Evolutionary conservation across 2,888 invertebrate species (phyloP), one percentile per base, ranked within the genome.

Genomic region (Mythimna loreyi): DNA sequence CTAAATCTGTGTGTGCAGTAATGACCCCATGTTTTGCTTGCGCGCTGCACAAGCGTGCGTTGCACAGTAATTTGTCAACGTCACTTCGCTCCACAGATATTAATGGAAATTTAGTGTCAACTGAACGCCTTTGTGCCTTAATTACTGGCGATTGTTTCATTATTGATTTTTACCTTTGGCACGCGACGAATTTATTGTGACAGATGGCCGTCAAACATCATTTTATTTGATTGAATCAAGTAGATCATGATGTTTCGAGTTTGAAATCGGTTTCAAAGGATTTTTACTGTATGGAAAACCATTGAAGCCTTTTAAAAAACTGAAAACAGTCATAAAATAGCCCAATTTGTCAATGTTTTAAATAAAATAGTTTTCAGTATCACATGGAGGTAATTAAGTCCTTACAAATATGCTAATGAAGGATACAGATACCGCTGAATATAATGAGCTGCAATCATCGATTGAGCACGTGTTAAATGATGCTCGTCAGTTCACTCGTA

Each of bases 31-130:
- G 75, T 81, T 72, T 77, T 75, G 73, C 68, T 49, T 69, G 74
- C 65, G 67, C 50, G 47, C 70, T 67, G 78, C 83, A 75, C 67
- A 69, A 62, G 30, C 65, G 72, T 74, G 81, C 81, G 82, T 75
- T 85, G 78, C 84, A 80, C 74, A 77, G 90, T 88, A 89, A 92
- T 94, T 93, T 91, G 90, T 94, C 93, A 93, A 89, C 81, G 92
- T 92, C 93, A 81, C 78, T 81, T 83, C 82, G 82, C 81, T 73
- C 72, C 86, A 67, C 83, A 83, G 89, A 87, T 89, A 87, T 88
- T 91, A 93, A 93, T 93, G 92, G 92, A 91, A 91, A 93, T 91
- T 91, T 91, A 90, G 92, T 90, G 92, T 92, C 91, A 89, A 90
- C 88, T 87, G 90, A 85, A 85, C 89, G 86, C 86, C 85, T 87